Conservation (phyloP, 2,797 vertebrate genomes). For the Enteromius afrohamiltoni region DNA sequence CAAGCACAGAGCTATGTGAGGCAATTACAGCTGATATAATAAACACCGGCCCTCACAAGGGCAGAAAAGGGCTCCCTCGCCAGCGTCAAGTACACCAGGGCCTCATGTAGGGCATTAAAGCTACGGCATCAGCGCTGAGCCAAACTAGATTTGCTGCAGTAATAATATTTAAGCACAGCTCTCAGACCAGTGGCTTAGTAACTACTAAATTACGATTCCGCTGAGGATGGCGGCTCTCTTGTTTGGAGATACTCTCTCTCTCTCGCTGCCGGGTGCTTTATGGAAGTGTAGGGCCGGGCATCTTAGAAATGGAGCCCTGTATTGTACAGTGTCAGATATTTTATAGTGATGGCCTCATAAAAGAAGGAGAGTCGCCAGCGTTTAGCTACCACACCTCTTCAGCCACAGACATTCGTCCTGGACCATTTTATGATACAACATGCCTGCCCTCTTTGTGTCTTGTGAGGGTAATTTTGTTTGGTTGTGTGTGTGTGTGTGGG, state of each 20-base stretch:
- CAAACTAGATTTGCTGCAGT: slow-evolving; percentile 58
- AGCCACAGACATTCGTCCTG: slow-evolving; percentile 15
- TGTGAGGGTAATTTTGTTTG: neutral
- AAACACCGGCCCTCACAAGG: slow-evolving; percentile 50
- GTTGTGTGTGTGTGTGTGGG: neutral
- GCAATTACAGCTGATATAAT: slow-evolving; percentile 57
- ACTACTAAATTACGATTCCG: slow-evolving; percentile 49
- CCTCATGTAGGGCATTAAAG: slow-evolving; percentile 57
- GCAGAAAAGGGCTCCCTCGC: slow-evolving; percentile 44
- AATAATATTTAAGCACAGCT: slow-evolving; percentile 62
- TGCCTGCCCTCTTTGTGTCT: neutral
- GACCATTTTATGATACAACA: slow-evolving; percentile 18
- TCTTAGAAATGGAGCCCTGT: slow-evolving; percentile 18
- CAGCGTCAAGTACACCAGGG: slow-evolving; percentile 38
- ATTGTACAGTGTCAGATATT: slow-evolving; percentile 34
- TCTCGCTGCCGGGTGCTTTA: slow-evolving; percentile 7
- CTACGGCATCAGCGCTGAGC: slow-evolving; percentile 41
- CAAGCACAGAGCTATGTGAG: slow-evolving; percentile 30
- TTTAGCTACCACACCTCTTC: neutral
- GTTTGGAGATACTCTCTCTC: slow-evolving; percentile 42
- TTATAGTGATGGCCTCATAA: slow-evolving; percentile 39
- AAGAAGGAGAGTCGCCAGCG: neutral
- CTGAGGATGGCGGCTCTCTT: slow-evolving; percentile 33
- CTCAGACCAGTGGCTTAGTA: slow-evolving; percentile 52
- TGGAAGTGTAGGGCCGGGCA: slow-evolving; percentile 30